Evolutionary conservation across 2,113 vertebrate genomes (phyloP), one percentile per base, ranked within the genome.

Genomic region (Actenoides hombroni): DNA sequence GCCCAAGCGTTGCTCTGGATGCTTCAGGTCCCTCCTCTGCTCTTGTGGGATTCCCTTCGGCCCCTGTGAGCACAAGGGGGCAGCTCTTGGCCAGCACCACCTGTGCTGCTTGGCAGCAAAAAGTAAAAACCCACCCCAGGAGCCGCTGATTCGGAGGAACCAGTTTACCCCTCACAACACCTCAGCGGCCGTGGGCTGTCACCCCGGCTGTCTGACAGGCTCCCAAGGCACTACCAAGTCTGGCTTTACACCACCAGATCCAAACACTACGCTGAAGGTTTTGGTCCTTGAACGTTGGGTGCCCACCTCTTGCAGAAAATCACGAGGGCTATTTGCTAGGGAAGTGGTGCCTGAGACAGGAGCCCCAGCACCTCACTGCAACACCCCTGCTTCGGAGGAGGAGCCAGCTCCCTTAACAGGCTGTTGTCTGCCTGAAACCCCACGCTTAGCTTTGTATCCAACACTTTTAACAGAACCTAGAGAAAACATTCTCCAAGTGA

Each of bases 231-330:
- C 5, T 13, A 5, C 56, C 54, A 37, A 26, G 54, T 13, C 69
- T 18, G 15, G 49, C 46, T 23, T 78, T 23, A 10, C 54, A 4
- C 37, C 5, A 5, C 56, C 56, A 39, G 7, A 7, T 31, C 24
- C 79, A 24, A 76, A 60, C 0, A 5, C 21, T 12, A 2, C 4
- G 6, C 29, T 0, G 0, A 48, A 48, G n/a, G 56, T 23, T 57
- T 53, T 61, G 23, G 16, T 33, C 44, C 35, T 64, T 44, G 17
- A 29, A 11, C 0, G 6, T 12, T 59, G 4, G 25, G 25, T 0
- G 6, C 33, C 16, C 29, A 24, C 6, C 15, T 51, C 64, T 29
- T 6, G 37, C 9, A 23, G 37, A 42, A 79, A 61, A 70, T 16
- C 60, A 7, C 8, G 31, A 26, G 28, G 9, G 69, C n/a, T 16